phyloP scores from a whole-genome alignment of 2,797 vertebrate genomes.

The Anas capensis region DNA sequence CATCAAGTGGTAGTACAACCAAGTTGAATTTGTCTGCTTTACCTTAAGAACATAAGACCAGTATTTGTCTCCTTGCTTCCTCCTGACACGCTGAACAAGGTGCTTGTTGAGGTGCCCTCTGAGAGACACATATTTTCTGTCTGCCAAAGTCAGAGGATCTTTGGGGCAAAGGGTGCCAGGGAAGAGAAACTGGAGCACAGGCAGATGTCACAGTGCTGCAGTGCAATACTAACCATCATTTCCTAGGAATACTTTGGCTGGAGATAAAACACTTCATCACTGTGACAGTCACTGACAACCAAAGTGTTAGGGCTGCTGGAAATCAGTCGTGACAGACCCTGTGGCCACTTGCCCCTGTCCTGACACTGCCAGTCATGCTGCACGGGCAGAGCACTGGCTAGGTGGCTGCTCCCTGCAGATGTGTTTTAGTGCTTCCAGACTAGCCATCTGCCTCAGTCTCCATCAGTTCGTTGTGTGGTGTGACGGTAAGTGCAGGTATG shows the following conservation, averaged over 20 bases:
- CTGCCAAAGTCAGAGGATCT: background rate
- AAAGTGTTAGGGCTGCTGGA: background rate
- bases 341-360: background rate
- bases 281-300: background rate
- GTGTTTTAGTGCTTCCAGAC: background rate
- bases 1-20: background rate
- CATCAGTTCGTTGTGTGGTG: accelerated
- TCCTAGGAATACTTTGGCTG: background rate
- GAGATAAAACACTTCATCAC: background rate
- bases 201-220: background rate
- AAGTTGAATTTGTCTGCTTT: background rate
- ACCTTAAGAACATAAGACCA: background rate
- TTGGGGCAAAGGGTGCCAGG: background rate
- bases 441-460: background rate
- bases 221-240: accelerated
- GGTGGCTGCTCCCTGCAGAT: background rate
- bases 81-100: background rate
- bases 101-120: background rate
- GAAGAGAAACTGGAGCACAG: background rate
- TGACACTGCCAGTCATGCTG: background rate
- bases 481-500: accelerated
- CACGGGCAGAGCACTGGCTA: background rate
- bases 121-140: background rate
- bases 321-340: accelerated
- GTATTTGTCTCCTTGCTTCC: background rate